Base-by-base conservation (phyloP, 37 sponge, comb jelly and placozoan species). In the Haliclona indistincta region DNA sequence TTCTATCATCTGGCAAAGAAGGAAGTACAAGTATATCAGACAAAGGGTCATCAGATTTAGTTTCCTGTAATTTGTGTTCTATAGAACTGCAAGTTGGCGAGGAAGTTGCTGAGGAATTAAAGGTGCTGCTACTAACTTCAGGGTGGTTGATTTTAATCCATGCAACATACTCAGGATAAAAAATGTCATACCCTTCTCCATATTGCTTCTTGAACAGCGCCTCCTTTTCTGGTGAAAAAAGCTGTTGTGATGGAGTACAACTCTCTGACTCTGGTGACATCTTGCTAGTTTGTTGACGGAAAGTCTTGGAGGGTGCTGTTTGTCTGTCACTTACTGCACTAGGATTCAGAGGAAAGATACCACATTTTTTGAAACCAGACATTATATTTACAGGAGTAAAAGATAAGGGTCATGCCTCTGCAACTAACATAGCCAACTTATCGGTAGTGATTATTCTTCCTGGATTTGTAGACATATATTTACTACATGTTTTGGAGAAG, bases 321-420 rank as follows among this genome's bases (percentile, higher is more conserved):
- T 63, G 74, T 54, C 82, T 61, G 40, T 82, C 82, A 28, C 47
- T 73, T 32, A 82, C 53, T 58, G 49, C 67, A 38, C 82, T 45
- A 22, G 82, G 82, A 58, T 82, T 82, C 7, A 82, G 29, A 0
- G 82, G 82, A 45, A 38, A 82, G 0, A 82, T 73, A 2, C 82
- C 75, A 74, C 43, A 17, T 20, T 71, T 68, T 43, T 52, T 82
- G 34, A 82, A 82, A 0, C 74, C 82, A 52, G 26, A 20, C 75
- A 82, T 73, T 4, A 82, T 52, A 49, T 73, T 82, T n/a, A 73
- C 20, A 19, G 67, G 74, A n/a, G 68, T 74, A 23, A 73, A 38
- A 73, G 75, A 60, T 13, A n/a, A 54, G 19, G 74, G 67, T 67
- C 82, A 82, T 0, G 74, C 42, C 29, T 65, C 67, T 23, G 68